A percentile compares a stretch with the other conserved stretches of the same genome.
Evolutionary conservation across 2,113 vertebrate species (phyloP).

Genomic region (Vireo altiloquus): DNA sequence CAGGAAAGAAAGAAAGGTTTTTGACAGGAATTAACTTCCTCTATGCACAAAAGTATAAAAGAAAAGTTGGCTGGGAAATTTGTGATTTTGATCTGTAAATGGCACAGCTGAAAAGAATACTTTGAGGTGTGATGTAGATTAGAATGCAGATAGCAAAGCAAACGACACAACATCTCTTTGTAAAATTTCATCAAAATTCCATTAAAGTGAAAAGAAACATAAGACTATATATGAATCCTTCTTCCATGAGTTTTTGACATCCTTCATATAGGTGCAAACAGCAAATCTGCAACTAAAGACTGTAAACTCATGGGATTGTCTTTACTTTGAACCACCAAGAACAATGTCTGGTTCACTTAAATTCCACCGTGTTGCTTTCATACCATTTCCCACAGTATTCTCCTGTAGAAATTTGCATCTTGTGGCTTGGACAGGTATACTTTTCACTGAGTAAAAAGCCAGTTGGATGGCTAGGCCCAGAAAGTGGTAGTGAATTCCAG

Average conservation of each 20-base stretch:
- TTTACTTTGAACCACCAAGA: not conserved
- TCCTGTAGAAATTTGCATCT: not conserved
- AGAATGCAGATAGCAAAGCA: not conserved
- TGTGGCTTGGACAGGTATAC: fast-evolving
- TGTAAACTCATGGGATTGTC: not conserved
- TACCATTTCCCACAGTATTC: not conserved
- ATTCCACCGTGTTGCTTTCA: not conserved
- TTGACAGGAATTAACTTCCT: not conserved
- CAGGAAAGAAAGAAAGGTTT: not conserved
- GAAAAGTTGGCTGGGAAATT: not conserved
- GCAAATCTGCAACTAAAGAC: not conserved
- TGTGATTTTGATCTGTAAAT: not conserved
- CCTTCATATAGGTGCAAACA: not conserved
- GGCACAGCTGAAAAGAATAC: not conserved
- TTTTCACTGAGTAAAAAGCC: not conserved
- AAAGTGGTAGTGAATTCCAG: too few species aligned
- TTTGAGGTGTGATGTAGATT: not conserved
- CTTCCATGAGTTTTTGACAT: not conserved
- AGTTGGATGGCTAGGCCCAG: not conserved
- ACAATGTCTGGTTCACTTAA: not conserved
- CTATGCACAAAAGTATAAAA: not conserved
- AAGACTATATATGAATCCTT: not conserved
- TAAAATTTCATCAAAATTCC: not conserved
- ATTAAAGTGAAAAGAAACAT: not conserved
- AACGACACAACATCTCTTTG: not conserved